A percentile compares a stretch with the other conserved stretches of the same genome.
Conservation (phyloP, 1,140 invertebrate genomes). For the Paraescarpia echinospica region DNA sequence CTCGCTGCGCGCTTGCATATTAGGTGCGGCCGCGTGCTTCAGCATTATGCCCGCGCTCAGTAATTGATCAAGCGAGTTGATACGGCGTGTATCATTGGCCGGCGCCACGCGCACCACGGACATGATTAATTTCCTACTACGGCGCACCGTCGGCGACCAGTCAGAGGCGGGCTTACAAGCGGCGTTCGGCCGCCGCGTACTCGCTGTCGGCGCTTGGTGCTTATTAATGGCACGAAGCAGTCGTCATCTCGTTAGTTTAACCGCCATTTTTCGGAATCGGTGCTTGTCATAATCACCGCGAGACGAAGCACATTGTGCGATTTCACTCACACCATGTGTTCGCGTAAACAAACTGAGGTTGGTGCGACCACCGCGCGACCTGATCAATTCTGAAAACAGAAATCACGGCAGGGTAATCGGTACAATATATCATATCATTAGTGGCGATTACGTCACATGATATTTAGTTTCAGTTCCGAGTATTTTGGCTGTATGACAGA, state of each 20-base stretch:
- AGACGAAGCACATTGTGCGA: not conserved
- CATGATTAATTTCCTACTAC: conserved; percentile 30
- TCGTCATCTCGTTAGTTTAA: not conserved
- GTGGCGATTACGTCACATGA: not conserved
- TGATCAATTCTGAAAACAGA: not conserved
- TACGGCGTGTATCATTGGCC: conserved; percentile 42
- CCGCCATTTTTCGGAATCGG: not conserved
- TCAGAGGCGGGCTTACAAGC: conserved; percentile 13
- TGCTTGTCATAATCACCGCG: not conserved
- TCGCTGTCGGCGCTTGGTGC: too few species aligned
- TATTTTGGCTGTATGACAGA: too few species aligned
- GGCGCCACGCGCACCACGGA: conserved; percentile 44
- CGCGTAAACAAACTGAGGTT: not conserved
- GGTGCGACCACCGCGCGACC: too few species aligned
- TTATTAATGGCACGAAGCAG: not conserved
- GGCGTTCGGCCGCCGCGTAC: too few species aligned
- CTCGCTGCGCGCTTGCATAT: not conserved
- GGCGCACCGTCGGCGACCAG: not conserved
- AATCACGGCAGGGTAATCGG: not conserved
- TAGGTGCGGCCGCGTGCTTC: not conserved
- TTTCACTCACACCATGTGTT: not conserved
- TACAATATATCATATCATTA: not conserved
- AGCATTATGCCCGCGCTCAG: not conserved
- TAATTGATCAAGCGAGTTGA: conserved; percentile 40
- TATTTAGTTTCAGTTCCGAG: too few species aligned